Percentiles rank a stretch among this genome's conserved stretches.
phyloP scores from a whole-genome alignment of 2,888 invertebrate genomes.

The Nysson spinosus region DNA sequence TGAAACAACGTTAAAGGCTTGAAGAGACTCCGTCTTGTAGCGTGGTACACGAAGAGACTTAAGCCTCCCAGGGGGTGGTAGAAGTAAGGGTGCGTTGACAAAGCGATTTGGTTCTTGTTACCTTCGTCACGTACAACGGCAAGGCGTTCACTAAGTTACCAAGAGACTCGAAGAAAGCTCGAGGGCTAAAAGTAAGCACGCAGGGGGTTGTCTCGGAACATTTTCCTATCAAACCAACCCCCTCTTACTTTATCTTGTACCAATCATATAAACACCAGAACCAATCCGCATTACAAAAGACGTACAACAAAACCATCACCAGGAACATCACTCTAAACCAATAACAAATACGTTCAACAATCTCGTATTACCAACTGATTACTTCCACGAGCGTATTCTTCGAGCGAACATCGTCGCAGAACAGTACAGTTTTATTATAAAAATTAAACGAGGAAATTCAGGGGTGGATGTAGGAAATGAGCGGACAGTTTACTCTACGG shows the following conservation, averaged over 20 bases:
- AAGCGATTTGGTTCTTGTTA: constrained; percentile 61
- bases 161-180: constrained; percentile 34
- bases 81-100: constrained; percentile 51
- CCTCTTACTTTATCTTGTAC: constrained; percentile 7
- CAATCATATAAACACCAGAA: no score
- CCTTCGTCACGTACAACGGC: constrained; percentile 54
- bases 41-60: constrained; percentile 41
- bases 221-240: no score
- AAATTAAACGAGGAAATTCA: background rate
- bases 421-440: no score
- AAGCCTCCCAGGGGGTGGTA: constrained; percentile 12
- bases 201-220: constrained; percentile 5
- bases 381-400: no score
- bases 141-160: constrained; percentile 48
- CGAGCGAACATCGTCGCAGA: no score
- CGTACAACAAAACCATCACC: no score
- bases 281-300: no score
- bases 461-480: no score
- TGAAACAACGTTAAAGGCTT: no score
- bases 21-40: constrained; percentile 40
- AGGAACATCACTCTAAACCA: no score
- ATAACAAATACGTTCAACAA: no score
- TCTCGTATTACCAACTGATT: no score
- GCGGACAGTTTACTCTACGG: background rate
- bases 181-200: constrained; percentile 30